Base-by-base conservation (phyloP, 2,113 vertebrate genomes). In the Myodes glareolus region DNA sequence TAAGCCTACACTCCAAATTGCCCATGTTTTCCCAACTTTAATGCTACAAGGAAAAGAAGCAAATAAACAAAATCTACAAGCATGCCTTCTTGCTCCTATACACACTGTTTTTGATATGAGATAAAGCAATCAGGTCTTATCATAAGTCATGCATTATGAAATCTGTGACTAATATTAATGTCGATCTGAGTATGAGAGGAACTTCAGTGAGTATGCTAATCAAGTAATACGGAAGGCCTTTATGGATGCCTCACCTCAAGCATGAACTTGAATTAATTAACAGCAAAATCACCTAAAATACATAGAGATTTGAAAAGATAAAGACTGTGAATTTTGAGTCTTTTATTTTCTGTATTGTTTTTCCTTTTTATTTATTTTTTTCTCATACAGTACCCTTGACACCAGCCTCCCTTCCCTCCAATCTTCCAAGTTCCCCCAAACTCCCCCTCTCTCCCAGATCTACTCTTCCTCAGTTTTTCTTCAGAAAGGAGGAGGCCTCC, bases 261-360 rank as follows among this genome's bases (percentile, higher is more conserved):
- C 67, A 3, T 39, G 89, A 98, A 96, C 55, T 87, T 52, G 50
- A 92, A 58, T 55, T 95, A 67, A 67, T 72, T 90, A 96, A 92
- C 45, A 36, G 55, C 70, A 45, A 52, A 92, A 29, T 95, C 92
- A 91, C 70, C 47, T 39, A 94, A 86, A 92, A 27, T 12, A 76
- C 8, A 65, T 33, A 81, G 3, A 90, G 17, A n/a, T 91, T 94
- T 95, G 45, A 58, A 89, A 81, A 92, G 25, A 0, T 81, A 14
- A 1, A 16, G 17, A 19, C 33, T 91, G 21, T 84, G 65, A 65
- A 58, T 88, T 19, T 21, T 88, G 27, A 42, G n/a, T 55, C 47
- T 16, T 70, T 70, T 58, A 58, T 84, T 67, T 65, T 67, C 16
- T 11, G 2, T 21, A 85, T 45, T 68, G 11, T 68, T 72, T 67